phyloP scores from a whole-genome alignment of 2,888 invertebrate species.

The Epirrita christyi region DNA sequence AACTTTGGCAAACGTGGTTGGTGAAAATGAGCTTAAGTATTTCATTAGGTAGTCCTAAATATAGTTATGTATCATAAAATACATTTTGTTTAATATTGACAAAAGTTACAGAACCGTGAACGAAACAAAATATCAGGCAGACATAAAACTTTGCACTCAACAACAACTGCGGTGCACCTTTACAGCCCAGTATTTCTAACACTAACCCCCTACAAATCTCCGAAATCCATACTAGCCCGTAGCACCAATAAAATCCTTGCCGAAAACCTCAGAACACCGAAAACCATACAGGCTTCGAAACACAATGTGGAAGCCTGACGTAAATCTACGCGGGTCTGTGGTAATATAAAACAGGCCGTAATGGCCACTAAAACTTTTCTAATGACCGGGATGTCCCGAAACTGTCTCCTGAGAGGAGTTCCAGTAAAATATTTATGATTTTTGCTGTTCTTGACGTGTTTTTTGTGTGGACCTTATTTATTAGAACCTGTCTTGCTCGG shows the following conservation, averaged over 20 bases:
- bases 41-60: too few species aligned
- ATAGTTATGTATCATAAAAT: too few species aligned
- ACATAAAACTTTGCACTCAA: too few species aligned
- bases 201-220: constrained; percentile 20
- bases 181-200: too few species aligned
- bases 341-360: constrained; percentile 71
- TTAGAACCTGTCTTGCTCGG: constrained; percentile 24
- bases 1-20: too few species aligned
- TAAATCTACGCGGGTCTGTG: constrained; percentile 56
- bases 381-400: constrained; percentile 71
- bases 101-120: too few species aligned
- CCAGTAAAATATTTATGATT: constrained; percentile 59
- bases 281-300: constrained; percentile 25
- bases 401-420: constrained; percentile 70
- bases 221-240: constrained; percentile 17
- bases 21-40: too few species aligned
- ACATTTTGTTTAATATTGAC: background rate
- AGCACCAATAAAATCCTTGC: constrained; percentile 26
- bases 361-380: constrained; percentile 77
- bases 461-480: constrained; percentile 35
- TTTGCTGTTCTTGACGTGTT: constrained; percentile 37
- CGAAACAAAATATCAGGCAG: too few species aligned
- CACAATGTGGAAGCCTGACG: constrained; percentile 36
- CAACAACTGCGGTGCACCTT: too few species aligned
- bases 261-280: constrained; percentile 19